A percentile compares a stretch with the other conserved stretches of the same genome.
Conservation (phyloP, 2,888 invertebrate species). For the Spisula subtruncata region DNA sequence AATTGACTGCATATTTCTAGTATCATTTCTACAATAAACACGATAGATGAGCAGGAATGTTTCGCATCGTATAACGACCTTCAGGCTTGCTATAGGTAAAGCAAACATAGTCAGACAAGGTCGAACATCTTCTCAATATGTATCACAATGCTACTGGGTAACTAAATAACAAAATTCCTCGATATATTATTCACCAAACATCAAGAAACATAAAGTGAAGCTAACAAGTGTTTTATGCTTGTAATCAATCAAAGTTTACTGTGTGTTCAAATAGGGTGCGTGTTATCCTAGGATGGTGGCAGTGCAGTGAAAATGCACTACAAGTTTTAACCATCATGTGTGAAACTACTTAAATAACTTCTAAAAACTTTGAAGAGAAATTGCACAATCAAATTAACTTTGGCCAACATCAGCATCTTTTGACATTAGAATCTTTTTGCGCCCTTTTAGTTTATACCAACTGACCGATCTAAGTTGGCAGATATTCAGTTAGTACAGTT, state of each 20-base stretch:
- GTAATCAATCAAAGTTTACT: conserved; percentile 13
- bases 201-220: conserved; percentile 14
- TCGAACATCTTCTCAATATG: neutral
- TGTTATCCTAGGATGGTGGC: neutral
- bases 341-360: neutral
- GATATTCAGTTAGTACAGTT: neutral
- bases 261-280: neutral
- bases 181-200: conserved; percentile 36
- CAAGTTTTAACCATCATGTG: neutral
- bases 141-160: neutral
- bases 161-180: conserved; percentile 25
- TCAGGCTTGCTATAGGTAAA: conserved; percentile 38
- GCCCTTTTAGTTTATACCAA: neutral
- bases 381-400: neutral
- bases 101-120: conserved; percentile 35
- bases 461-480: neutral
- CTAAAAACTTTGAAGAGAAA: neutral
- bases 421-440: neutral
- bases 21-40: conserved; percentile 13
- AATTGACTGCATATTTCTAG: neutral
- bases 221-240: conserved; percentile 16
- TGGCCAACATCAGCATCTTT: neutral
- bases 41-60: conserved; percentile 3
- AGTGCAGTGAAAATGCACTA: neutral
- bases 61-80: conserved; percentile 32